Base-by-base conservation (phyloP, 2,888 invertebrate species). In the Marasmarcha lunaedactyla region DNA sequence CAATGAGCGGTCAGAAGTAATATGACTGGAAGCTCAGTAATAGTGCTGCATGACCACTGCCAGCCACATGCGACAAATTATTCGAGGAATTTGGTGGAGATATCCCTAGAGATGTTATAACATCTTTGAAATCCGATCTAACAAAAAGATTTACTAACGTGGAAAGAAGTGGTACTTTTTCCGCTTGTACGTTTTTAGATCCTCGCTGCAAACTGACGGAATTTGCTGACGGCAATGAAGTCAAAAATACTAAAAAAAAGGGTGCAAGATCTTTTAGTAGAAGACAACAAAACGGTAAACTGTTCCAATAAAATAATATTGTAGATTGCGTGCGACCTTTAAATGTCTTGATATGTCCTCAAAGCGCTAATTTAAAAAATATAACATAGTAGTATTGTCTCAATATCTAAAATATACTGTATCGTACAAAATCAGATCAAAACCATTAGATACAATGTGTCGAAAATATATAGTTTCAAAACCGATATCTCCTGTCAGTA, bases 101-200 rank as follows among this genome's bases (percentile, higher is more conserved):
- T 2, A 27, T 14, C 1, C 11, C 30, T 3, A 36, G 10, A 1
- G 14, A 15, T 11, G 15, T 36, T 0, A 14, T 39, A 5, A 10
- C 1, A 1, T 5, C 9, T 6, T 15, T 49, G 14, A 26, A 39
- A 13, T 30, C 41, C 1, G 45, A 46, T 2, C 34, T 52, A 15
- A 14, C 34, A 12, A 37, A 6, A 14, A 39, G 42, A 25, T 40
- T 49, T n/a, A 33, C 11, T 2, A 9, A 25, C 14, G 38, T 48
- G 15, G 51, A 49, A 35, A 40, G 36, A 41, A 51, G 45, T 41
- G 42, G 41, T 1, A 48, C 42, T 15, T 47, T 49, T 33, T 40
- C 45, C 0, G 33, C 46, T 11, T 47, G 47, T 36, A 49, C 47
- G 9, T 34, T 49, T 27, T 36, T 47, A 40, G 49, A 48, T 34